Conservation (phyloP, 2,888 invertebrate genomes). For the Drosophila diplacantha region DNA sequence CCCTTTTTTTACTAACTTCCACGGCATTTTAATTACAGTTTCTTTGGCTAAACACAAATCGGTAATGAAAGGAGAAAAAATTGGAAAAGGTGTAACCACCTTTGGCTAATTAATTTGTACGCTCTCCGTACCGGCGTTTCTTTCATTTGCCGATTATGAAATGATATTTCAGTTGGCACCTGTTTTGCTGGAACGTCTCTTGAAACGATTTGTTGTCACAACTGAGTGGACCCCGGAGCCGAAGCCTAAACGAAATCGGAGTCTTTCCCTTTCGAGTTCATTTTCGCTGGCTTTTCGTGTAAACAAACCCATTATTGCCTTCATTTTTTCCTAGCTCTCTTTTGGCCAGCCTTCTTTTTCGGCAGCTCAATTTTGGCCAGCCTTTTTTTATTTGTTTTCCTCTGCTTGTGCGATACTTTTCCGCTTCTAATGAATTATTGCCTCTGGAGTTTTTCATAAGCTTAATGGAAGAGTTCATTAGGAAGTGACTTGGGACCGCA, state of each 20-base stretch:
- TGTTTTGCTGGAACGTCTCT: constrained; percentile 13
- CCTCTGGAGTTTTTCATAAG: constrained; percentile 40
- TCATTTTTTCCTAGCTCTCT: constrained; percentile 19
- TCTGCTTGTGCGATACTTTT: constrained; percentile 6
- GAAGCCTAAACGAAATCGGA: constrained; percentile 35
- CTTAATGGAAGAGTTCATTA: constrained; percentile 57
- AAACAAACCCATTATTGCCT: constrained; percentile 60
- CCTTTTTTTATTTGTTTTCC: constrained; percentile 12
- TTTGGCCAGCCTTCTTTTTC: constrained; percentile 14
- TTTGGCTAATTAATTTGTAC: constrained; percentile 57
- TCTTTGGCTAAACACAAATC: constrained; percentile 37
- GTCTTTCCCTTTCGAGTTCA: constrained; percentile 22
- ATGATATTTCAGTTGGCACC: constrained; percentile 40
- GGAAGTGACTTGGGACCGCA: constrained; percentile 6
- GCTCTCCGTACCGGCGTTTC: constrained; percentile 5
- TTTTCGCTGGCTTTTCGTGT: constrained; percentile 33
- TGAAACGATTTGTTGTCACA: constrained; percentile 33
- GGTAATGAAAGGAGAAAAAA: constrained; percentile 29
- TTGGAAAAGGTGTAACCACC: constrained; percentile 46
- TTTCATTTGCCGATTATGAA: constrained; percentile 29
- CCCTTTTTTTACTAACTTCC: constrained; percentile 39
- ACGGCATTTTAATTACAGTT: constrained; percentile 51
- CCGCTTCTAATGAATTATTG: constrained; percentile 52
- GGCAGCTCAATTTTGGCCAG: constrained; percentile 19
- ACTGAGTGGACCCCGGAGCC: constrained; percentile 24